Base-by-base conservation (phyloP, 2,888 invertebrate genomes). In the Rotaria sp. region DNA sequence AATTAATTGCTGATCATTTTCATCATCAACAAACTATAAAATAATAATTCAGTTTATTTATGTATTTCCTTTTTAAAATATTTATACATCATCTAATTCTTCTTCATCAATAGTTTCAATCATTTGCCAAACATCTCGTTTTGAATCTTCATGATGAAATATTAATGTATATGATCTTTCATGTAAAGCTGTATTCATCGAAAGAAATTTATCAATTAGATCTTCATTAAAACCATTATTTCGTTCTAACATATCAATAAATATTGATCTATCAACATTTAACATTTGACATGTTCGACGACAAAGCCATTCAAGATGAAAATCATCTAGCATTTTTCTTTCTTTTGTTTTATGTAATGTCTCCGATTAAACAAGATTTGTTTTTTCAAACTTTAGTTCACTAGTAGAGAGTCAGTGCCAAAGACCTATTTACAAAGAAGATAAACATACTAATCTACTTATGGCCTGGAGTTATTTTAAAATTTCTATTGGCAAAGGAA, bases 91-190 rank as follows among this genome's bases (percentile, higher is more conserved):
- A 35, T 67, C 35, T 8, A 67, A 8, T 35, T 67, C 67, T 35
- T 67, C 67, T 18, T 67, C 67, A 35, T 67, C 67, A 35, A 67
- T 30, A 30, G 67, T 35, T 35, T 67, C 67, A 67, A 67, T 21
- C 67, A 67, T 21, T 35, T 67, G 35, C 67, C 67, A 67, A 21
- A 38, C 30, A 21, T 67, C 35, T 67, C 67, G 30, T 38, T 4
- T 67, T 67, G 67, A 67, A 67, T 67, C 67, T 67, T 67, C 35
- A 35, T 35, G 67, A 67, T 67, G 35, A 67, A 67, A 67, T 35
- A 67, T 35, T 35, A 67, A 35, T 35, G 67, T 35, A 67, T 67
- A 67, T 2, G 35, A 67, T 67, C 67, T 67, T 67, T 67, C 67
- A 35, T 35, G 67, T 18, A 67, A 15, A 21, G 35, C 35, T 7